Conservation (phyloP, 2,797 vertebrate species). For the Esox lucius region DNA sequence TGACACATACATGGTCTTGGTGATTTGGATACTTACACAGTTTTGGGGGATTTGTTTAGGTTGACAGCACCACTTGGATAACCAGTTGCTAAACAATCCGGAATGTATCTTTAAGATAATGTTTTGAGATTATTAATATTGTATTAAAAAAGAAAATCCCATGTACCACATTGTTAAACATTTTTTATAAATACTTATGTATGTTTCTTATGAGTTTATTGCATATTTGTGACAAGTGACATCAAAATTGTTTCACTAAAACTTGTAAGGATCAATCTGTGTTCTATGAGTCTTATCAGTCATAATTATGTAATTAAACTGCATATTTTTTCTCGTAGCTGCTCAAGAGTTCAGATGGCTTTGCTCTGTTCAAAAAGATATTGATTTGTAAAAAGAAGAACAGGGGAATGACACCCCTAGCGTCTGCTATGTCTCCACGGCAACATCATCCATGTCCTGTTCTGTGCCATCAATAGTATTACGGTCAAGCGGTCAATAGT, state of each 20-base stretch:
- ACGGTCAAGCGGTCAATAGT: no score
- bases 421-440: slow-evolving; percentile 76
- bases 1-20: background rate
- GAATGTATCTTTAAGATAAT: background rate
- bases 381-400: background rate
- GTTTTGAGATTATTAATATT: background rate
- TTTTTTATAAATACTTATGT: background rate
- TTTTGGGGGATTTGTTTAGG: no score
- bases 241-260: background rate
- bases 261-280: background rate
- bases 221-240: no score
- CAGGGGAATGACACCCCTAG: slow-evolving; percentile 64
- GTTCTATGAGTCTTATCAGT: background rate
- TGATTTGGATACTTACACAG: no score
- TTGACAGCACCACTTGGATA: no score
- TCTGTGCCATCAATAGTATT: background rate
- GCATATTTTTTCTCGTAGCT: background rate
- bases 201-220: background rate
- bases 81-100: no score
- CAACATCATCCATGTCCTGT: slow-evolving; percentile 66
- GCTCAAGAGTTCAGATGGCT: background rate
- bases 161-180: background rate
- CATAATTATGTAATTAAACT: background rate
- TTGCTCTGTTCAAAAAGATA: background rate
- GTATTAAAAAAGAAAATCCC: background rate